Conservation (phyloP, 2,888 invertebrate genomes). For the Agrotis clavis region DNA sequence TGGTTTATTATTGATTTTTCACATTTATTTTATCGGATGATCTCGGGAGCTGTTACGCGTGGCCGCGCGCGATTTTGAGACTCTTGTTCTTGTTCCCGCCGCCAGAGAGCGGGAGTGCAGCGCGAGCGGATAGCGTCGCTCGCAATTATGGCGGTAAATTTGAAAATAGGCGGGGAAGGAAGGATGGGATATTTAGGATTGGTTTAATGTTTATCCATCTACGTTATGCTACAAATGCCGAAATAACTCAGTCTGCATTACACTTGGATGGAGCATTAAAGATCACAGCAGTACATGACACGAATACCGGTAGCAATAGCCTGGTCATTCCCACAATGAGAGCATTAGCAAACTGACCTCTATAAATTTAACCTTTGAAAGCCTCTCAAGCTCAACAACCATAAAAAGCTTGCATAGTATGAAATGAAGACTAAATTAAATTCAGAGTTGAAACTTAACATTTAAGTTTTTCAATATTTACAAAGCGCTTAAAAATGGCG, state of each 20-base stretch:
- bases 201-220: too few relatives aligned
- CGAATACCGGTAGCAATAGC: not conserved
- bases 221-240: not conserved
- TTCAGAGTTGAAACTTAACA: conserved; percentile 11
- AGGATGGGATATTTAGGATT: too few relatives aligned
- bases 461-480: conserved; percentile 2
- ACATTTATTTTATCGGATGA: too few relatives aligned
- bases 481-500: not conserved
- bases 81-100: too few relatives aligned
- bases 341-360: not conserved
- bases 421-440: not conserved
- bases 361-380: conserved; percentile 2
- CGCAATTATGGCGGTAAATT: too few relatives aligned
- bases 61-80: too few relatives aligned
- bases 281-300: not conserved
- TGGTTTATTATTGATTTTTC: too few relatives aligned
- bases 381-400: too few relatives aligned
- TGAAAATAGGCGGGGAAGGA: not conserved
- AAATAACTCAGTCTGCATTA: conserved; percentile 7
- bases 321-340: not conserved
- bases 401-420: not conserved
- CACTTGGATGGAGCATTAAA: not conserved
- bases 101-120: too few relatives aligned
- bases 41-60: too few relatives aligned
- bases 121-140: too few relatives aligned